Evolutionary conservation across 2,888 invertebrate species (phyloP).

Genomic region (Cheilosia urbana): DNA sequence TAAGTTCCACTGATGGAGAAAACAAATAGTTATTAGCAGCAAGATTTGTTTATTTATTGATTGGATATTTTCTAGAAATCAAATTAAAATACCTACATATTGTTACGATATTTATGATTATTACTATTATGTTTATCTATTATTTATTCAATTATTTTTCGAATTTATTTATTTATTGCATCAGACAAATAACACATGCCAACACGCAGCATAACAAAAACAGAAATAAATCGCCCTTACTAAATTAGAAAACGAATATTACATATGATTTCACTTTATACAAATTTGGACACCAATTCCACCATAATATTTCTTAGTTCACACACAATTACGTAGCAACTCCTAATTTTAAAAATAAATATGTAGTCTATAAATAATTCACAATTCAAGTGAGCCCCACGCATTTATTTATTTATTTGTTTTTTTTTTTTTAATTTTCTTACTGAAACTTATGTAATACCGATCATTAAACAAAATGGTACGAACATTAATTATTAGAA

Average conservation of each 20-base stretch:
- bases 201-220: slow-evolving; percentile 30
- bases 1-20: neutral
- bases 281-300: slow-evolving; percentile 26
- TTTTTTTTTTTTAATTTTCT: slow-evolving; percentile 7
- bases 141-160: slow-evolving; percentile 14
- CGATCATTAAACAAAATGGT: neutral
- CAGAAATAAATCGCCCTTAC: slow-evolving; percentile 33
- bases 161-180: slow-evolving; percentile 32
- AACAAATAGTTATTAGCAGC: neutral
- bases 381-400: slow-evolving; percentile 76
- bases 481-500: slow-evolving; percentile 24
- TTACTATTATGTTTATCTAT: neutral
- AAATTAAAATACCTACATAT: neutral
- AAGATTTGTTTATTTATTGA: neutral
- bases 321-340: slow-evolving; percentile 44
- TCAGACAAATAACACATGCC: slow-evolving; percentile 42
- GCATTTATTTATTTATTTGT: slow-evolving; percentile 63
- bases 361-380: slow-evolving; percentile 38
- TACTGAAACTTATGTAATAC: slow-evolving; percentile 2
- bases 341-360: slow-evolving; percentile 17
- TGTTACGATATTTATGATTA: slow-evolving; percentile 2
- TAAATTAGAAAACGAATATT: neutral
- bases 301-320: slow-evolving; percentile 15
- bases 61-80: neutral
- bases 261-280: neutral